Conservation (phyloP, 2,113 vertebrate genomes). For the Thamnophis sirtalis region DNA sequence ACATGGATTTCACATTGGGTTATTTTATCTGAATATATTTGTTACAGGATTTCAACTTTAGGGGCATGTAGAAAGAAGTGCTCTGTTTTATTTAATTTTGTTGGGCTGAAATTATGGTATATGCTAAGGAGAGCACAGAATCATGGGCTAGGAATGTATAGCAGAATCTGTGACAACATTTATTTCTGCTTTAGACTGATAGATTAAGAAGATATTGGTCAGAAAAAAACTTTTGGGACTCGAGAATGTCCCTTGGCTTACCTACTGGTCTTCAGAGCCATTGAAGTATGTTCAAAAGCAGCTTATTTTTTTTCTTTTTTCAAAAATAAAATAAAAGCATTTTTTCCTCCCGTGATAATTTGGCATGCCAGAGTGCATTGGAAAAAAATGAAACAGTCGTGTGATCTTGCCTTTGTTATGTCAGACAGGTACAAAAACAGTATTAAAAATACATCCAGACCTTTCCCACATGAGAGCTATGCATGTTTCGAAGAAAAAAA, state of each 20-base stretch:
- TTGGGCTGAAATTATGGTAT: background rate
- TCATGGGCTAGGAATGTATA: background rate
- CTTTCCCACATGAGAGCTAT: background rate
- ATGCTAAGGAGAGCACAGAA: background rate
- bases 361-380: background rate
- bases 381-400: background rate
- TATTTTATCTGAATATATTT: background rate
- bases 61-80: background rate
- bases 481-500: background rate
- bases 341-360: background rate
- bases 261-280: background rate
- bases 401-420: conserved; percentile 4
- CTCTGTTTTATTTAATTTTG: background rate
- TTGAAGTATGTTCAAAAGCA: background rate
- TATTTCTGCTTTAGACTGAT: background rate
- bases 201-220: background rate
- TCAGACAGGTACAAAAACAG: background rate
- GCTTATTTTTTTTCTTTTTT: background rate
- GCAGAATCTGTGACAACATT: background rate
- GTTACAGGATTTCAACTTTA: background rate
- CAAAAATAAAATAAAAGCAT: background rate
- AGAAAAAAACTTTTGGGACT: background rate
- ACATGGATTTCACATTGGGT: background rate
- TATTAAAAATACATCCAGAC: conserved; percentile 2
- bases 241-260: background rate